Evolutionary conservation across 2,888 invertebrate genomes (phyloP).

Genomic region (Sphaeridia pumilis): DNA sequence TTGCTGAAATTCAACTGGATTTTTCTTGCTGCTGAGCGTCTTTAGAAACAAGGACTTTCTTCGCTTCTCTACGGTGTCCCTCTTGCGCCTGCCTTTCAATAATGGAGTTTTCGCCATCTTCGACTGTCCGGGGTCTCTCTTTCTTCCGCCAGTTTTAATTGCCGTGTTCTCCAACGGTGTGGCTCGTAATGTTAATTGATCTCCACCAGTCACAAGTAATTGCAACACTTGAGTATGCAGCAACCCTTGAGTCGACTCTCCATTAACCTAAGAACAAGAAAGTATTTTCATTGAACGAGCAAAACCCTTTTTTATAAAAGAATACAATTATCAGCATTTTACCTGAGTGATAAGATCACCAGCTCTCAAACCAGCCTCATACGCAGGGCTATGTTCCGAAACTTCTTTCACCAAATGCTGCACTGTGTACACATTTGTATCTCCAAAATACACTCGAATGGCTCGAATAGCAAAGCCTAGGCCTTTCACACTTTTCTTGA

Average conservation of each 20-base stretch:
- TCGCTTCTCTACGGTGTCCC: constrained; percentile 51
- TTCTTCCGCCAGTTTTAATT: constrained; percentile 75
- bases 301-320: not conserved
- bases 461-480: constrained; percentile 98
- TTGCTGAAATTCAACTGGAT: constrained; percentile 80
- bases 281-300: not conserved
- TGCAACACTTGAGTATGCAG: constrained; percentile 81
- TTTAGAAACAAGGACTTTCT: constrained; percentile 75
- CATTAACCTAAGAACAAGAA: constrained; percentile 48
- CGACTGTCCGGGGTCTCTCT: constrained; percentile 58
- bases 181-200: constrained; percentile 73
- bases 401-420: constrained; percentile 97
- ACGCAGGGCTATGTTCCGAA: constrained; percentile 82
- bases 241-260: constrained; percentile 68
- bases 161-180: constrained; percentile 91
- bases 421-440: constrained; percentile 96
- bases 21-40: constrained; percentile 69
- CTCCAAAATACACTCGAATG: constrained; percentile 94
- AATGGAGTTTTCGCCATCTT: constrained; percentile 52
- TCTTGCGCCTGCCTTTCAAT: constrained; percentile 55
- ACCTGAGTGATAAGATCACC: constrained; percentile 76
- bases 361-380: constrained; percentile 67
- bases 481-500: constrained; percentile 83
- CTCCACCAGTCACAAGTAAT: constrained; percentile 73
- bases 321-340: too few relatives aligned